Evolutionary conservation across 2,888 invertebrate species (phyloP).

Genomic region (Lutraria lutraria): DNA sequence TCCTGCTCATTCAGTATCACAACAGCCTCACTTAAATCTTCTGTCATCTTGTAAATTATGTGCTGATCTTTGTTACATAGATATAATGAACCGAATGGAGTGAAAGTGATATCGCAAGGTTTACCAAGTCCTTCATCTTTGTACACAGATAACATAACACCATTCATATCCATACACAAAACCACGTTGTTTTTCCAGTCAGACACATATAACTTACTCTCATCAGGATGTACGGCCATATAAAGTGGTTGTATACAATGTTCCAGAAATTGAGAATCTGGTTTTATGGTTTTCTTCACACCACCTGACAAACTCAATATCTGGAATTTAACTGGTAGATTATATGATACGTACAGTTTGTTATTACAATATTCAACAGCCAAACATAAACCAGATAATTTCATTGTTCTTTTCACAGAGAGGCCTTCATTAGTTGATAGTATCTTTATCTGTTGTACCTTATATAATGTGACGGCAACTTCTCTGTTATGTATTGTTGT

Average conservation of each 20-base stretch:
- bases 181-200: neutral
- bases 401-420: neutral
- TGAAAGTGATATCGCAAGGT: too few relatives aligned
- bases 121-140: too few relatives aligned
- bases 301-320: neutral
- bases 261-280: neutral
- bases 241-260: neutral
- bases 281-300: neutral
- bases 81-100: neutral
- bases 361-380: neutral
- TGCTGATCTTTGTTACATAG: neutral
- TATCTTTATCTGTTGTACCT: neutral
- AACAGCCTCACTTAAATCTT: neutral
- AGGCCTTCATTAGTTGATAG: neutral
- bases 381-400: neutral
- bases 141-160: neutral
- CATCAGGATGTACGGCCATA: neutral
- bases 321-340: neutral
- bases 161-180: neutral
- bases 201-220: neutral
- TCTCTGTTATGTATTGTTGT: conserved; percentile 3
- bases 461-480: neutral
- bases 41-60: neutral
- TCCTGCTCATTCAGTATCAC: neutral
- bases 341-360: neutral